Percentiles rank a stretch among this genome's conserved stretches.
phyloP scores from a whole-genome alignment of 2,797 vertebrate species.

The Sebastes iracundus region DNA sequence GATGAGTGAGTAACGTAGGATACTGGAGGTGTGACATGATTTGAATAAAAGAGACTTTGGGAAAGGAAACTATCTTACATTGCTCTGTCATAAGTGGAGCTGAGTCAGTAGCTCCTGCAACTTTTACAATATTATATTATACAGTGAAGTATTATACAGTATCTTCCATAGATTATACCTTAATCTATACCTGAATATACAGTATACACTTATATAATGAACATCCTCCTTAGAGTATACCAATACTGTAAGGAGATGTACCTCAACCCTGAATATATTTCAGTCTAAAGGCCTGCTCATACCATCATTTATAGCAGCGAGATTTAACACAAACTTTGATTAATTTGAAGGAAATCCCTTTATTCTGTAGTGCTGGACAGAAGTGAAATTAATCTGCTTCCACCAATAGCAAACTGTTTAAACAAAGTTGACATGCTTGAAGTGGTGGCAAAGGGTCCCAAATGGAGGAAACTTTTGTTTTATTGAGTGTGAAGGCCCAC shows the following conservation, averaged over 20 bases:
- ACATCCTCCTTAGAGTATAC: not conserved
- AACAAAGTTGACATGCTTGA: not conserved
- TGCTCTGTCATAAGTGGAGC: slow-evolving; percentile 15
- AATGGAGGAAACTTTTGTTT: not conserved
- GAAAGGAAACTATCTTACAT: slow-evolving; percentile 34
- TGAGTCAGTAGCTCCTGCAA: slow-evolving; percentile 17
- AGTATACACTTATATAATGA: not conserved
- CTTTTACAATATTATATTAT: not conserved
- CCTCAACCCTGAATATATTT: not conserved
- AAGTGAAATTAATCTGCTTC: not conserved
- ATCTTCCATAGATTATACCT: not conserved
- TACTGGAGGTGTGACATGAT: slow-evolving; percentile 64
- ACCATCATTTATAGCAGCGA: not conserved
- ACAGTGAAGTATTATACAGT: not conserved
- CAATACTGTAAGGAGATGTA: not conserved
- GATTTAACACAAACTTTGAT: not conserved
- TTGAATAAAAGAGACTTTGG: slow-evolving; percentile 50
- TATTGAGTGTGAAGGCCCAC: not conserved
- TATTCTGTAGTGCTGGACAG: not conserved
- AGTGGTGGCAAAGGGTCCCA: not conserved
- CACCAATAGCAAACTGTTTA: not conserved
- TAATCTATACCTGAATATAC: not conserved
- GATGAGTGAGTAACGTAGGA: slow-evolving; percentile 65
- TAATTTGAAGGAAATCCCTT: not conserved
- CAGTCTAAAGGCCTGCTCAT: not conserved